Base-by-base conservation (phyloP, 1,140 invertebrate genomes). In the Aporrectodea caliginosa region DNA sequence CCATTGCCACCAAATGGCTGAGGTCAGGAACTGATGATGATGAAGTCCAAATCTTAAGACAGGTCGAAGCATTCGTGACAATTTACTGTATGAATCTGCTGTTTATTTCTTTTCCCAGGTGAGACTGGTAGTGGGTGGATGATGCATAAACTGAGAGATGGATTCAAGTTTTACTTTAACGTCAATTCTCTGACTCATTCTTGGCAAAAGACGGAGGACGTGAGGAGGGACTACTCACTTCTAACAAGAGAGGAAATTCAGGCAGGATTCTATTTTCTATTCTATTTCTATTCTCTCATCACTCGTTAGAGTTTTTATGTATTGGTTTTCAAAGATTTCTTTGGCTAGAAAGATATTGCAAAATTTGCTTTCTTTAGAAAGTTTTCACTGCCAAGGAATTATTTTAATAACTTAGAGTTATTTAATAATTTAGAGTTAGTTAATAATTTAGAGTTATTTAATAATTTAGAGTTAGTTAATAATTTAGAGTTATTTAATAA, bases 231-330 rank as follows among this genome's bases (percentile, higher is more conserved):
- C 78, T 82, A 85, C 75, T 81, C 83, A 1, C 78, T 88, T 2
- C 82, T 88, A 0, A 88, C 85, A 12, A 86, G 85, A 78, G 86
- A 87, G n/a, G 87, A 88, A 80, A 84, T 88, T 69, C 86, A 88
- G 85, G 87, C 87, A 16, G 6, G 43, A 58, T 12, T 58, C 43
- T 12, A n/a, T n/a, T n/a, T n/a, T 58, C 22, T 58, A 12, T 58
- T 22, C 43, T 58, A 6, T 58, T 58, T 12, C 22, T 58, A 12
- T 58, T 58, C 43, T 12, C 43, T 58, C 6, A 58, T 58, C 6
- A 12, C 22, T 58, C 6, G 22, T 12, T 12, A 58, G 6, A 12
- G 43, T 58, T 58, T 6, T 58, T 58, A 22, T 58, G 6, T 12
- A 58, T 58, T 58, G 6, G 43, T 6, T 58, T 58, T 12, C 22